Evolutionary conservation across 2,797 vertebrate species (phyloP).

Genomic region (Mionectes olivaceus): DNA sequence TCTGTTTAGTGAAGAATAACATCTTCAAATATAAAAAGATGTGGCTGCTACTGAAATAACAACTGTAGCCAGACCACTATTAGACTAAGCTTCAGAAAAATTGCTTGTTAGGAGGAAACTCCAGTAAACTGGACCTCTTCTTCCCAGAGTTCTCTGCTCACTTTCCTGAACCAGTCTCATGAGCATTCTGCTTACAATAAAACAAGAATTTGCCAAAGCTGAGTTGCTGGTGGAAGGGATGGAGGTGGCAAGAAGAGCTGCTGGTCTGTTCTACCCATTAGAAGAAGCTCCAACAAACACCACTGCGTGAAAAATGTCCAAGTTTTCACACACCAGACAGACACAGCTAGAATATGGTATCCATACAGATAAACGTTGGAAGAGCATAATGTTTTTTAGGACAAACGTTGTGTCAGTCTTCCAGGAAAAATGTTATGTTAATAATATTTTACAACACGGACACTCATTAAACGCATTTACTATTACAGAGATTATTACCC

Average conservation of each 20-base stretch:
- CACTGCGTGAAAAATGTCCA: not conserved
- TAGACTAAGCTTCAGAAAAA: not conserved
- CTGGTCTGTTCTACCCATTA: not conserved
- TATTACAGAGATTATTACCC: not conserved
- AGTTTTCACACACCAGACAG: not conserved
- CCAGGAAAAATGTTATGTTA: not conserved
- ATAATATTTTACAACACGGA: not conserved
- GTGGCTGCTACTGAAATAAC: not conserved
- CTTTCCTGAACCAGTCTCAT: not conserved
- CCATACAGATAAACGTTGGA: not conserved
- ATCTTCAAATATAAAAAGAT: not conserved
- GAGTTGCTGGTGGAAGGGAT: not conserved
- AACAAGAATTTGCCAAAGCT: not conserved
- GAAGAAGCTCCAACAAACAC: not conserved
- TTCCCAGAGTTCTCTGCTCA: not conserved
- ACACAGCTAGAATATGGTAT: not conserved
- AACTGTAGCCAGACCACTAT: not conserved
- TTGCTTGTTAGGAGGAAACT: not conserved
- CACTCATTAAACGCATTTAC: not conserved
- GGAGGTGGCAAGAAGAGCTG: accelerated
- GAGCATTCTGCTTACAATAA: not conserved
- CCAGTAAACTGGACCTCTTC: not conserved
- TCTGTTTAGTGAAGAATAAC: not conserved
- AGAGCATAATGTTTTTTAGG: not conserved
- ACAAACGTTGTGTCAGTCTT: not conserved